Evolutionary conservation across 2,888 invertebrate genomes (phyloP).

Genomic region (Craniophora ligustri): DNA sequence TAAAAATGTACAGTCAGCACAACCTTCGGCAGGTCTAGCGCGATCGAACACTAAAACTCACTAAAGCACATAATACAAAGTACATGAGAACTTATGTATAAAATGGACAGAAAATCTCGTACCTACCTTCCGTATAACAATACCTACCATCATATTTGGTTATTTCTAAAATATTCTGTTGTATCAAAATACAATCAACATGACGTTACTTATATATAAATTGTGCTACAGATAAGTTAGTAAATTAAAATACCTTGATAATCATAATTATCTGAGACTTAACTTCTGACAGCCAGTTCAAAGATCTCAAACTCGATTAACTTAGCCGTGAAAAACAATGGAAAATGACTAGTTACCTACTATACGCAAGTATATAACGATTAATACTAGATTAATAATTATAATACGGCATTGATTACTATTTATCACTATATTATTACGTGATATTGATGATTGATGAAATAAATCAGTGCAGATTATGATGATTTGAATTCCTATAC

Average conservation of each 20-base stretch:
- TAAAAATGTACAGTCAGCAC: too few relatives aligned
- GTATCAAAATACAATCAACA: too few relatives aligned
- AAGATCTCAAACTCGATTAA: neutral
- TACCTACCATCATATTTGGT: neutral
- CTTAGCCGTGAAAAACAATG: conserved; percentile 13
- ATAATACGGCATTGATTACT: conserved; percentile 43
- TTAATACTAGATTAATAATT: conserved; percentile 26
- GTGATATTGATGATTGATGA: conserved; percentile 49
- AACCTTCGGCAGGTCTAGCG: too few relatives aligned
- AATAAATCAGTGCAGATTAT: conserved; percentile 61
- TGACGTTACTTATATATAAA: neutral
- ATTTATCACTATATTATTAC: conserved; percentile 37
- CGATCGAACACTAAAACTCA: too few relatives aligned
- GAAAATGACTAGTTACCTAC: conserved; percentile 1
- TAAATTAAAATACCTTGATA: conserved; percentile 30
- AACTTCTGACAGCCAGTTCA: conserved; percentile 10
- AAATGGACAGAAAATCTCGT: too few relatives aligned
- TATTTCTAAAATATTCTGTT: neutral
- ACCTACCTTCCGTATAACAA: too few relatives aligned
- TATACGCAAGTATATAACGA: neutral
- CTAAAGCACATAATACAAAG: too few relatives aligned
- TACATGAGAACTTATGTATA: too few relatives aligned
- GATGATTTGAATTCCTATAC: conserved; percentile 47
- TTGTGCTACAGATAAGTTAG: conserved; percentile 13
- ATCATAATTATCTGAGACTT: conserved; percentile 17